Evolutionary conservation across 2,113 vertebrate species (phyloP), one percentile per base, ranked within the genome.

Genomic region (Rhizomys pruinosus): DNA sequence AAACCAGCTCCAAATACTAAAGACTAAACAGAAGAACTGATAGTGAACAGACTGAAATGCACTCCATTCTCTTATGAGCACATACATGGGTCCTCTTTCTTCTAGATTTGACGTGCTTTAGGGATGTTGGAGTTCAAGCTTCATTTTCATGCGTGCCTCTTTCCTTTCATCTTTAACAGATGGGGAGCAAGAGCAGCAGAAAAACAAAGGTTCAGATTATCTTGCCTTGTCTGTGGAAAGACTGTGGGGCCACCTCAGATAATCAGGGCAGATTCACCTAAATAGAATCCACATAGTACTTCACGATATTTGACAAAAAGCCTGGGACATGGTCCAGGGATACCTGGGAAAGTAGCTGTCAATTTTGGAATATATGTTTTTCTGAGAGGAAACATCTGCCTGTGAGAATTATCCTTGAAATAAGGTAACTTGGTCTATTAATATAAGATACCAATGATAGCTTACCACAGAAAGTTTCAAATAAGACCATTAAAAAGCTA

Each of bases 401-500:
- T 66, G 64, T 66, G 25, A 23, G 61, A 20, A 19, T 63, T 63
- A 23, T 19, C 61, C 23, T 23, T 22, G 22, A 63, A 63, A 63
- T 22, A 63, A 17, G 22, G 23, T 22, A 63, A 87, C 73, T 52
- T 52, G 11, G 47, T 7, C 47, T 52, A 52, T 52, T 52, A 52
- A 52, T 52, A 52, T 52, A 52, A 52, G 34, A 92, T 3, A 84
- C 34, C 52, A n/a, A 87, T 42, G 32, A 90, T 63, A 84, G 69
- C 22, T 57, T 84, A 71, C n/a, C 19, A 91, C 10, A 59, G 44
- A 85, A 92, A 94, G 19, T 25, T 77, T 80, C 72, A 93, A 91
- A 44, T 55, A 61, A 11, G 72, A 61, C 34, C 84, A 73, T 55
- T 68, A 88, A 93, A 86, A 95, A 81, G 42, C 64, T n/a, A 74